These are phyloP conservation scores for Cataglyphis albicans DNA, from an alignment of 2,888 invertebrate species.

Conservation along the genomic window DNA sequence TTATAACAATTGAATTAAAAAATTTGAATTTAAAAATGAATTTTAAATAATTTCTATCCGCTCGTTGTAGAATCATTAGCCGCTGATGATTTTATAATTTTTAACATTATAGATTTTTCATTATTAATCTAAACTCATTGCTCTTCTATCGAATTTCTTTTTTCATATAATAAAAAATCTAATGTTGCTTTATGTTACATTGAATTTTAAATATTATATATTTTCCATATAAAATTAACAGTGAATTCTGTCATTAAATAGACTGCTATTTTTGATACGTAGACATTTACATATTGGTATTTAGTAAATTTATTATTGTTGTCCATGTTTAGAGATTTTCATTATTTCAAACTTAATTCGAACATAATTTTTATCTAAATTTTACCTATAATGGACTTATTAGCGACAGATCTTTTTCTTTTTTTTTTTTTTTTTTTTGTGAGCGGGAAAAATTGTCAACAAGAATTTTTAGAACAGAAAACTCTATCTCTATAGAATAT, in stretches of 20 bases:
- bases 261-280: background rate
- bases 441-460: background rate
- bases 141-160: background rate
- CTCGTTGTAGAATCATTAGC: background rate
- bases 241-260: background rate
- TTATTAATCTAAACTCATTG: background rate
- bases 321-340: background rate
- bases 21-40: background rate
- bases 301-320: constrained; percentile 14
- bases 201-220: background rate
- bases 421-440: background rate
- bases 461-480: too few species aligned
- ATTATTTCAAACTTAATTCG: constrained; percentile 36
- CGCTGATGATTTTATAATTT: background rate
- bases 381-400: constrained; percentile 65
- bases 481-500: background rate
- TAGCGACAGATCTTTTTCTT: constrained; percentile 14
- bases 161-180: background rate
- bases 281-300: constrained; percentile 1
- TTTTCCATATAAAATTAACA: background rate
- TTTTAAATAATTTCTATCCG: background rate
- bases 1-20: background rate
- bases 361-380: constrained; percentile 64
- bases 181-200: background rate
- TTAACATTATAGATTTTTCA: background rate